Evolutionary conservation across 2,797 vertebrate species (phyloP).

Genomic region (Micrastur ruficollis): DNA sequence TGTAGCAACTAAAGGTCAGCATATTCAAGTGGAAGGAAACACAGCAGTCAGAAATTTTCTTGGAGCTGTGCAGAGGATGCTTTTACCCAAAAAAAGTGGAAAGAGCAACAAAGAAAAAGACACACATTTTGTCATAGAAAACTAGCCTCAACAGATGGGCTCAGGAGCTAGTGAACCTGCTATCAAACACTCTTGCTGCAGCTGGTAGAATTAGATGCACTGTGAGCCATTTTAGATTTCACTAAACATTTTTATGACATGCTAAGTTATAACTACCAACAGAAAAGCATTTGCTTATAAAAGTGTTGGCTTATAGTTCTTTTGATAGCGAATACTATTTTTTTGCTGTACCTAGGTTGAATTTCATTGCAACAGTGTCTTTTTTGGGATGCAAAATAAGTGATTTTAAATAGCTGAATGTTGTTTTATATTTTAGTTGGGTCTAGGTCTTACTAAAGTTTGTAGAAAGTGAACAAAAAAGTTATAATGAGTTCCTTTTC

Average conservation of each 20-base stretch:
- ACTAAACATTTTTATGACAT: neutral
- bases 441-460: neutral
- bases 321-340: neutral
- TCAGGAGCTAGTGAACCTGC: neutral
- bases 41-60: neutral
- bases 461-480: neutral
- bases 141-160: neutral
- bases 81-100: neutral
- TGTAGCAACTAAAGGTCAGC: neutral
- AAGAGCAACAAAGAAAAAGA: neutral
- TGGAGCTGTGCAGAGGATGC: neutral
- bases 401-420: neutral
- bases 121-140: neutral
- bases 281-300: neutral
- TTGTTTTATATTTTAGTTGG: neutral
- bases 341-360: neutral
- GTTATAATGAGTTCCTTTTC: neutral
- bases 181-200: neutral
- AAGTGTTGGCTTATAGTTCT: neutral
- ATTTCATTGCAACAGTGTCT: neutral
- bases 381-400: neutral
- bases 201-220: neutral
- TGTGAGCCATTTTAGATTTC: neutral
- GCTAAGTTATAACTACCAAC: neutral
- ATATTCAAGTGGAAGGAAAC: neutral